Base-by-base conservation (phyloP, 2,888 invertebrate genomes). In the Xestia c-nigrum region DNA sequence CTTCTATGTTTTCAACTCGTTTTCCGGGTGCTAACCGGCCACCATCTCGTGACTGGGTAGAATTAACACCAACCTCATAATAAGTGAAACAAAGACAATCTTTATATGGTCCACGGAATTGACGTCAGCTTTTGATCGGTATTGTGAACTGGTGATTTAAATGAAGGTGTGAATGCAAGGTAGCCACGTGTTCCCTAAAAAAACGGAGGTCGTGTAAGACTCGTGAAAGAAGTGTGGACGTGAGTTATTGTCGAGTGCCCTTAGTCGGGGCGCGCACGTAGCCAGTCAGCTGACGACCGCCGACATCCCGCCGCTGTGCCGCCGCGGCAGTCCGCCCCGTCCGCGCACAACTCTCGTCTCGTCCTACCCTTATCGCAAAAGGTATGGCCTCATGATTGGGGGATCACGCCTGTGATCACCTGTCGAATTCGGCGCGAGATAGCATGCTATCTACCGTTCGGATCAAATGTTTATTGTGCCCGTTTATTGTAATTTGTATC, bases 311-410 rank as follows among this genome's bases (percentile, higher is more conserved):
- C 80, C 84, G 84, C 81, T 87, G 74, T 74, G 86, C 83, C 86
- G 88, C 82, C 89, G 91, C 93, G 92, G 89, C 93, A 93, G 92
- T 91, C 84, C 76, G 91, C 84, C 88, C 85, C 88, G 87, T 78
- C 83, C 85, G 90, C 87, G 90, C 87, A 84, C 83, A 86, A 85
- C 86, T 91, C 91, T 90, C 92, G 90, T 93, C 92, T 91, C 87
- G 86, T 89, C 91, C 92, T 92, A 93, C 93, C 92, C 93, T 91
- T 94, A 94, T 94, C 95, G 93, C 89, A 85, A 84, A 85, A 91
- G 88, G 89, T 88, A 92, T 91, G 91, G 85, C 89, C 93, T 93
- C 93, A 94, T 94, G 94, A 94, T 93, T 93, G 76, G 85, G 85
- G 86, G 81, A 89, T 87, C 86, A 78, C 82, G 65, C 19, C 64